These are phyloP conservation scores for Hemitrygon akajei DNA, from an alignment of 2,797 vertebrate species.

Conservation along the genomic window DNA sequence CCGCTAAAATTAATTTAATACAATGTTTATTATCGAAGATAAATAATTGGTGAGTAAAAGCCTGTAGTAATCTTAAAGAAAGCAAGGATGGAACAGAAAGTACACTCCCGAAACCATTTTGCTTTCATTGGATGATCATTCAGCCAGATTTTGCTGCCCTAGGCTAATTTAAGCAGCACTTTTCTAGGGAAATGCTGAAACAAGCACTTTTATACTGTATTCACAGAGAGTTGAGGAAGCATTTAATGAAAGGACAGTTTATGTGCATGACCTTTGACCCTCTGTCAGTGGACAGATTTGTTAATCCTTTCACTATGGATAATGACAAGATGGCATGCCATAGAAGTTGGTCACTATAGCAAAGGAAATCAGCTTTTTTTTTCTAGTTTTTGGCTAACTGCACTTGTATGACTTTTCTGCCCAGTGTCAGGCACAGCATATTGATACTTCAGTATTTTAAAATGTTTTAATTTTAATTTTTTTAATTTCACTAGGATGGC, in stretches of 20 bases:
- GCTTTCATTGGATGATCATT: constrained; percentile 5
- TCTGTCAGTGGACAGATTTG: neutral
- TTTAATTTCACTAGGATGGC: neutral
- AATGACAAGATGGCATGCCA: neutral
- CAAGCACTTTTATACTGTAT: constrained; percentile 26
- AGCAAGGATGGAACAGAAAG: too few relatives aligned
- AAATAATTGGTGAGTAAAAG: too few relatives aligned
- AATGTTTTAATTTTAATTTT: neutral
- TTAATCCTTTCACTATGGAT: constrained; percentile 1
- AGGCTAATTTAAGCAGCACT: neutral
- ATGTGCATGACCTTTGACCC: neutral
- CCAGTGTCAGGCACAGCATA: neutral
- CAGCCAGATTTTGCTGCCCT: neutral
- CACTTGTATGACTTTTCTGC: neutral
- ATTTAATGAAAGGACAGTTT: constrained; percentile 20
- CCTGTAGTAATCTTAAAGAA: neutral
- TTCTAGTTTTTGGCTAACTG: neutral
- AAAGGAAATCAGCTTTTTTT: neutral
- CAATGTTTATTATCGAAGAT: neutral
- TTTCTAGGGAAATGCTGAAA: constrained; percentile 4
- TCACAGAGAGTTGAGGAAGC: neutral
- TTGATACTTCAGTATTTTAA: neutral
- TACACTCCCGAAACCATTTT: neutral
- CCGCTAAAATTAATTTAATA: neutral
- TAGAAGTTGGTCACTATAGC: neutral